Conservation (phyloP, 2,888 invertebrate genomes). For the Drosophila flavopinicola region DNA sequence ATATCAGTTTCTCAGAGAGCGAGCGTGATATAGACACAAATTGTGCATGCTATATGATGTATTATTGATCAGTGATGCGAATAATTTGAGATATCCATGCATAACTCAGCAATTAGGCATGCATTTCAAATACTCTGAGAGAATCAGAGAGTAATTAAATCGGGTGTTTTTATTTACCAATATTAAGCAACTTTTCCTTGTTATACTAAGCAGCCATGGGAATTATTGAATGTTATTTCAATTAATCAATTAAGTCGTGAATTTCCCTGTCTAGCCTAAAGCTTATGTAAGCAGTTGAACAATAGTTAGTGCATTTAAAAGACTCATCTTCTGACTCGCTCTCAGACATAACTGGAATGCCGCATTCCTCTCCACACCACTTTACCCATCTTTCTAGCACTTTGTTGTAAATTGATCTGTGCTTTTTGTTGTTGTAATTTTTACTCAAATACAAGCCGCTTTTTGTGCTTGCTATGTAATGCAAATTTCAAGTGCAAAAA, state of each 20-base stretch:
- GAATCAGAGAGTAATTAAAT: neutral
- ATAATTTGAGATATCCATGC: conserved; percentile 55
- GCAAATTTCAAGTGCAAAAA: conserved; percentile 63
- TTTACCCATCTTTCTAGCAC: conserved; percentile 14
- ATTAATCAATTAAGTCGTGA: conserved; percentile 33
- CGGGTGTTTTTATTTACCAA: neutral
- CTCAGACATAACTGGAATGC: conserved; percentile 5
- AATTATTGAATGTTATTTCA: conserved; percentile 4
- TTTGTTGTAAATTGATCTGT: conserved; percentile 62
- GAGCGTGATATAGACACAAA: conserved; percentile 18
- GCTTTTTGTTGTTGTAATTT: conserved; percentile 51
- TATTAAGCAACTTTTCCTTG: neutral
- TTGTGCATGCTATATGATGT: conserved; percentile 23
- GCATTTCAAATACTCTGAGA: neutral
- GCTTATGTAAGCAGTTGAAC: conserved; percentile 29
- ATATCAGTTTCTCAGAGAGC: conserved; percentile 53
- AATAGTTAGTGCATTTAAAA: conserved; percentile 5
- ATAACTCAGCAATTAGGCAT: conserved; percentile 50
- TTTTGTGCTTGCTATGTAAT: conserved; percentile 44
- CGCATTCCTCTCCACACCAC: neutral
- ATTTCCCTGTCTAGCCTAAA: conserved; percentile 29
- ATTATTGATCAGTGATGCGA: conserved; percentile 43
- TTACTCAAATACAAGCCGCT: conserved; percentile 16
- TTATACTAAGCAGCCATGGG: neutral
- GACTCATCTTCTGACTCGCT: conserved; percentile 4